Evolutionary conservation across 2,888 invertebrate species (phyloP).

Genomic region (Sesia bembeciformis): DNA sequence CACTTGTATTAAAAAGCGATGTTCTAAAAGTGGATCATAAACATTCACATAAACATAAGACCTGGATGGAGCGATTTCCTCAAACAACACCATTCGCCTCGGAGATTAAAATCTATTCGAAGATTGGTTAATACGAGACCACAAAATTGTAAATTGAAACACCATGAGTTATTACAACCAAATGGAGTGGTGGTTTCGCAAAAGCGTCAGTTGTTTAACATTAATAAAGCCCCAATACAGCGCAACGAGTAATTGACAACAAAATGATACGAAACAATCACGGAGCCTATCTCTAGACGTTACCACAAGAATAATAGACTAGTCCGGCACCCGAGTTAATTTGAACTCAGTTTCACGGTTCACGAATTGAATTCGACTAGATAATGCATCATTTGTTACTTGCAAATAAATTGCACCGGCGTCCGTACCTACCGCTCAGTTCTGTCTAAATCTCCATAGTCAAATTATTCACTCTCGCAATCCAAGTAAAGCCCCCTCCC

Average conservation of each 20-base stretch:
- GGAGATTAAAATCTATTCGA: background rate
- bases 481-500: conserved; percentile 54
- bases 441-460: conserved; percentile 50
- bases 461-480: conserved; percentile 70
- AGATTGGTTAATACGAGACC: background rate
- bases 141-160: background rate
- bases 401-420: conserved; percentile 53
- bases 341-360: conserved; percentile 12
- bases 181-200: conserved; percentile 4
- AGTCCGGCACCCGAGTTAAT: conserved; percentile 16
- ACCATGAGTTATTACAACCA: background rate
- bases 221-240: conserved; percentile 10
- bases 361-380: conserved; percentile 32
- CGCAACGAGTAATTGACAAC: conserved; percentile 20
- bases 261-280: conserved; percentile 20
- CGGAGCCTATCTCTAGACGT: conserved; percentile 16
- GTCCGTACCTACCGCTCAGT: conserved; percentile 14
- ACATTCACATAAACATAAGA: background rate
- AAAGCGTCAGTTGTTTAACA: conserved; percentile 7
- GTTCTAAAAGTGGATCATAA: background rate
- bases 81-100: background rate
- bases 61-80: background rate
- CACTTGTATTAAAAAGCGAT: background rate
- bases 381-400: conserved; percentile 34
- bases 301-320: conserved; percentile 18